phyloP scores from a whole-genome alignment of 2,888 invertebrate genomes.

The Vanessa cardui region DNA sequence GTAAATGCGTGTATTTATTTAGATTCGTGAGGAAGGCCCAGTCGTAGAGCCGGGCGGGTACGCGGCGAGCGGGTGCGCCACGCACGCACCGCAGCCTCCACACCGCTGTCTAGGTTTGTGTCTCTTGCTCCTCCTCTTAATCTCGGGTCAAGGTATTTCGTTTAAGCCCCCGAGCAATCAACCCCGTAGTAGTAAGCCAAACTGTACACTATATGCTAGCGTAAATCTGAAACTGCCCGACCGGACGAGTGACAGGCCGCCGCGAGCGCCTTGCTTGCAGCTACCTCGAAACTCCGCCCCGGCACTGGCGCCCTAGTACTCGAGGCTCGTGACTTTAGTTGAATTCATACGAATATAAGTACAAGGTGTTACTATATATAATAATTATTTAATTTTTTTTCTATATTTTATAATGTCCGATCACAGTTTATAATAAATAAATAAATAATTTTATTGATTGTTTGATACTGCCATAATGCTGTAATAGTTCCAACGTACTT shows the following conservation, averaged over 20 bases:
- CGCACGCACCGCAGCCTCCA: constrained; percentile 61
- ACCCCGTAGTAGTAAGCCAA: constrained; percentile 57
- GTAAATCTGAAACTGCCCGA: constrained; percentile 23
- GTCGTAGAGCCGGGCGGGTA: constrained; percentile 48
- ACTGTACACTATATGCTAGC: constrained; percentile 74
- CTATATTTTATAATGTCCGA: constrained; percentile 30
- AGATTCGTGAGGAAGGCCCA: constrained; percentile 74
- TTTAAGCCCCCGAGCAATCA: constrained; percentile 51
- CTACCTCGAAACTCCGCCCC: constrained; percentile 35
- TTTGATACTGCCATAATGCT: constrained; percentile 36
- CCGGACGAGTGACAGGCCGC: constrained; percentile 51
- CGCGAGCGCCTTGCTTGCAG: constrained; percentile 66
- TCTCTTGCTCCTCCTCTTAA: constrained; percentile 68
- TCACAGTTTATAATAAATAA: constrained; percentile 12
- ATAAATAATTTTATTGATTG: constrained; percentile 18
- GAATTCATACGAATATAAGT: constrained; percentile 71
- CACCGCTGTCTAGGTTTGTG: constrained; percentile 81
- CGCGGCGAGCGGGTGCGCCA: constrained; percentile 62
- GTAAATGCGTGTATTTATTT: background rate
- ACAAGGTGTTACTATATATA: constrained; percentile 63
- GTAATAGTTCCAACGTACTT: constrained; percentile 22
- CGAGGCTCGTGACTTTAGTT: constrained; percentile 75
- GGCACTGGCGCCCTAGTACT: constrained; percentile 54
- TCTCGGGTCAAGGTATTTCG: constrained; percentile 58
- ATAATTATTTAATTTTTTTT: constrained; percentile 29